Conservation (phyloP, 1,140 invertebrate species). For the Papilio helenus region DNA sequence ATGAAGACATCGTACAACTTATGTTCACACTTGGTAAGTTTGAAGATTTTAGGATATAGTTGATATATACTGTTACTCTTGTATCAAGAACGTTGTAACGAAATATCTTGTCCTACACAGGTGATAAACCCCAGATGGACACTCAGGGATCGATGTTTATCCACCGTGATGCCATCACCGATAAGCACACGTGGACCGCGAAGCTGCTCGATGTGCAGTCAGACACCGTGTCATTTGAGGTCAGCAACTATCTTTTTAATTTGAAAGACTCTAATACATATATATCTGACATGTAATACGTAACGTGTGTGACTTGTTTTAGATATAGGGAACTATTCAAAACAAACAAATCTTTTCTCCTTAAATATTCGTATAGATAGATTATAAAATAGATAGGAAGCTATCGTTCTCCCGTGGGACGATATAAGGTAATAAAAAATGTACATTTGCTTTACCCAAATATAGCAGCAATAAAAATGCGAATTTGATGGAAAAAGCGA, state of each 20-base stretch:
- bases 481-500: no score
- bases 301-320: no score
- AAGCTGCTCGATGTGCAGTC: slow-evolving; percentile 79
- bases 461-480: no score
- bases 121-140: slow-evolving; percentile 83
- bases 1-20: slow-evolving; percentile 84
- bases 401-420: no score
- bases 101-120: slow-evolving; percentile 60
- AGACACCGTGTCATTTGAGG: slow-evolving; percentile 83
- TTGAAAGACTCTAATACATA: not conserved
- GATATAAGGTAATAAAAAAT: no score
- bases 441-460: no score
- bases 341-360: no score
- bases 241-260: slow-evolving; percentile 52
- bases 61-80: not conserved
- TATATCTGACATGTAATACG: no score
- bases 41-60: not conserved
- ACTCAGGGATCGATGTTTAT: slow-evolving; percentile 84
- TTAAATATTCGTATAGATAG: no score
- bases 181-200: slow-evolving; percentile 79
- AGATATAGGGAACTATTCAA: no score
- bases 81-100: not conserved
- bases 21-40: slow-evolving; percentile 85
- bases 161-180: slow-evolving; percentile 63
- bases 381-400: no score